Conservation (phyloP, 2,113 vertebrate genomes). For the Kryptolebias marmoratus region DNA sequence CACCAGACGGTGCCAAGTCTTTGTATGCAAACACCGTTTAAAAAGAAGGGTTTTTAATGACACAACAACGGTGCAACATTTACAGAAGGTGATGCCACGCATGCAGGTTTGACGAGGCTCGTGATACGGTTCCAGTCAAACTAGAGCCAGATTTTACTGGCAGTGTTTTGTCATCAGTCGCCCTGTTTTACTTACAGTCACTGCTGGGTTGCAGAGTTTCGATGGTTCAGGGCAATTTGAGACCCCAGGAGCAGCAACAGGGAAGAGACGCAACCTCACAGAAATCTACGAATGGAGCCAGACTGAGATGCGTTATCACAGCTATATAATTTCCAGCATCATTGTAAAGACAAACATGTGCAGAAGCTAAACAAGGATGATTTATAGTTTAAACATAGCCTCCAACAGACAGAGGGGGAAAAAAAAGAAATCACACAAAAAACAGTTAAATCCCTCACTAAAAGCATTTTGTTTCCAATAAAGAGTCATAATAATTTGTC, state of each 20-base stretch:
- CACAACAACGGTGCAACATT: constrained; percentile 11
- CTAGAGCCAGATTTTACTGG: constrained; percentile 17
- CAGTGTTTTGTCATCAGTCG: constrained; percentile 6
- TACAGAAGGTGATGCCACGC: constrained; percentile 25
- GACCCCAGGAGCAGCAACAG: neutral
- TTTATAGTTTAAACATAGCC: neutral
- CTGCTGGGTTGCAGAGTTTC: constrained; percentile 26
- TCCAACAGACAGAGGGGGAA: constrained; percentile 7
- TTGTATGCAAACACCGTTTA: constrained; percentile 44
- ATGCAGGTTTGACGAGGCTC: constrained; percentile 18
- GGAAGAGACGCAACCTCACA: neutral
- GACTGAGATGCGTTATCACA: neutral
- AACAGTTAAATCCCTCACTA: constrained; percentile 21
- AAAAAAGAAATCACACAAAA: constrained; percentile 16
- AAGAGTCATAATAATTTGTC: constrained; percentile 28
- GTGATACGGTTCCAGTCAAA: constrained; percentile 25
- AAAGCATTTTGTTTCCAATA: constrained; percentile 33
- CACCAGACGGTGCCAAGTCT: constrained; percentile 9
- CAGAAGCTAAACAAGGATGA: constrained; percentile 9
- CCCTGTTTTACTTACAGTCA: constrained; percentile 17
- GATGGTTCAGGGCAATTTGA: constrained; percentile 22
- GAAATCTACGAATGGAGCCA: constrained; percentile 6
- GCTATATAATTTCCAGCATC: neutral
- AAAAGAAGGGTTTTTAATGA: constrained; percentile 3
- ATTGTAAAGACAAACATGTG: neutral